A percentile compares a stretch with the other conserved stretches of the same genome.
These are phyloP conservation scores for Trichoplax adhaerens DNA, from an alignment of 37 sponge, comb jelly and placozoan species.

Conservation along the genomic window DNA sequence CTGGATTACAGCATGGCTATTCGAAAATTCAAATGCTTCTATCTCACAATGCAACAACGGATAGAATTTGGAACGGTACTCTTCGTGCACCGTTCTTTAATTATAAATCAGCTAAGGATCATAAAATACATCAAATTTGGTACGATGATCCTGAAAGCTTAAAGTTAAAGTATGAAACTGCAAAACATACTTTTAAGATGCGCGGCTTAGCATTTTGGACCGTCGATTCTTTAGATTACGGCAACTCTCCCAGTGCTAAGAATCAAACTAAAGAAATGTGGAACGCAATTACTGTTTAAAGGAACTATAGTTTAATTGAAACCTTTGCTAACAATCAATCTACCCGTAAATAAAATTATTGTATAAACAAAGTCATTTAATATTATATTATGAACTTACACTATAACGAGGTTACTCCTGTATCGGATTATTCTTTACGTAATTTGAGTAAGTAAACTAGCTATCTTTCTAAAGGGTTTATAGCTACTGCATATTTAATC, in stretches of 20 bases:
- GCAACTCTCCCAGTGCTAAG: neutral
- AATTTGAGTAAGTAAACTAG: no score
- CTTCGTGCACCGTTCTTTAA: constrained; percentile 31
- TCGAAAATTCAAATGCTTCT: constrained; percentile 4
- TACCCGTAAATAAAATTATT: no score
- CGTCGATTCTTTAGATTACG: constrained; percentile 39
- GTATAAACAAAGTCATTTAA: no score
- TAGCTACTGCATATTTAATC: no score
- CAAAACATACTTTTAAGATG: constrained; percentile 7
- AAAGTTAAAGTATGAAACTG: constrained; percentile 36
- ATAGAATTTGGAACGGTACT: constrained; percentile 24
- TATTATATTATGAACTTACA: no score
- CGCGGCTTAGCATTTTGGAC: constrained; percentile 62
- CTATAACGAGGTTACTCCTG: no score
- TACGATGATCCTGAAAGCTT: constrained; percentile 70
- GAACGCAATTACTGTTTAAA: constrained; percentile 16
- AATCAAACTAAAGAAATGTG: constrained; percentile 18
- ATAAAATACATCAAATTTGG: constrained; percentile 58
- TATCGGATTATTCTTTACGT: no score
- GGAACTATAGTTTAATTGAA: no score
- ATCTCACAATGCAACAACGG: neutral
- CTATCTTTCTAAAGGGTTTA: no score
- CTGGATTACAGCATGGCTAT: constrained; percentile 34
- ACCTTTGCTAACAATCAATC: no score
- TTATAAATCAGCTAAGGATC: constrained; percentile 12